Conservation (phyloP, 2,888 invertebrate species). For the Rugalucina vietnamica region DNA sequence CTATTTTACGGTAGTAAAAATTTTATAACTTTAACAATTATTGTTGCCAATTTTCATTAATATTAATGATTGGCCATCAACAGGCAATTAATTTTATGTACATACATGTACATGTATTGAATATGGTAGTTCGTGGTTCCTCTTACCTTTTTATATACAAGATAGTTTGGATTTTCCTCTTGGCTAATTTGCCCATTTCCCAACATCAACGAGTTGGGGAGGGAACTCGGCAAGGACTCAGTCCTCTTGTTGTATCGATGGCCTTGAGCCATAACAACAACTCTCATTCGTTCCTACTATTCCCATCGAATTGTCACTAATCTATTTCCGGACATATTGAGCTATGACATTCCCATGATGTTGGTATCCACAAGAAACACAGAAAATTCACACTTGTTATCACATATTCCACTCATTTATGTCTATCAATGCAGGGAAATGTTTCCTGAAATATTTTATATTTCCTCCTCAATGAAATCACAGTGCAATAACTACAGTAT, state of each 20-base stretch:
- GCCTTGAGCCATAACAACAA: constrained; percentile 55
- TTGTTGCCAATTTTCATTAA: too few relatives aligned
- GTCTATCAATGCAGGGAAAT: neutral
- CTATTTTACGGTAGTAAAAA: too few relatives aligned
- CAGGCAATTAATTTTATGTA: too few relatives aligned
- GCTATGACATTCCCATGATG: neutral
- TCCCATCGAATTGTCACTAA: constrained; percentile 48
- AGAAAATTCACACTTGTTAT: neutral
- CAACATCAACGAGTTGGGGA: constrained; percentile 74
- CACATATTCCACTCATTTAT: neutral
- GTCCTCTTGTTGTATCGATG: constrained; percentile 76
- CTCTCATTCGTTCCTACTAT: constrained; percentile 34
- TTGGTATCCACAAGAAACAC: neutral
- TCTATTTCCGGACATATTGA: neutral
- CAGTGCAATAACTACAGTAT: neutral
- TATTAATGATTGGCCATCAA: too few relatives aligned
- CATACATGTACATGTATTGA: too few relatives aligned
- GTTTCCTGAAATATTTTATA: neutral
- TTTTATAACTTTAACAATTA: too few relatives aligned
- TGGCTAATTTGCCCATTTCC: constrained; percentile 79
- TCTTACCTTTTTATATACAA: constrained; percentile 80
- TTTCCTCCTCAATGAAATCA: neutral
- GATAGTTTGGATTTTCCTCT: constrained; percentile 79
- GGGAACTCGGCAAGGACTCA: constrained; percentile 76
- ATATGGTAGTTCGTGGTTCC: too few relatives aligned